Evolutionary conservation across 2,888 invertebrate species (phyloP), one percentile per base, ranked within the genome.

Genomic region (Drosophila acutilabella): DNA sequence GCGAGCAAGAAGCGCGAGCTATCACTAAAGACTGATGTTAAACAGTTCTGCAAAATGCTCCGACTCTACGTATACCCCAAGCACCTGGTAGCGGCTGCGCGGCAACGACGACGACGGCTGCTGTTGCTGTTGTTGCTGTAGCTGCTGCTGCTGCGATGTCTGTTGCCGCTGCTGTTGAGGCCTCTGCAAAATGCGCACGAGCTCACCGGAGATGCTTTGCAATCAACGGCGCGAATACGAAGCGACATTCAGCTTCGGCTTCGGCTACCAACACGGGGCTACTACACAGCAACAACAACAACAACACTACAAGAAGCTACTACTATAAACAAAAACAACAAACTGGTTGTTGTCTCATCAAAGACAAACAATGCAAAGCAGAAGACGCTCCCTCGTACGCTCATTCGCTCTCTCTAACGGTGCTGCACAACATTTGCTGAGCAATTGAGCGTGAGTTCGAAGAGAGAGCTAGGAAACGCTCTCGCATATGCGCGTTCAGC

Each of bases 21-120:
- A 90, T 90, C 90, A 91, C 90, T 90, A 91, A 91, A 91, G 91
- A 90, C 91, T 90, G 91, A 90, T 90, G 90, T 90, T 90, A 90
- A 90, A 81, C 88, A 80, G 89, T 89, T 91, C 90, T 91, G 91
- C 90, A 91, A 91, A 91, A 86, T 84, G 86, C 87, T 88, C 81
- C 76, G 68, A 62, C 61, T 68, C n/a, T 26, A 72, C 74, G 72
- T 50, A 65, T 64, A 64, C 57, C 41, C 70, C 74, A 60, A 76
- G 50, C 67, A 74, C 64, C 62, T 65, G 61, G 75, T 71, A 64
- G 64, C 71, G 58, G 64, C 66, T 40, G 40, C 44, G 53, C 68
- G 16, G 44, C 42, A 13, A 13, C 68, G 40, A 41, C 54, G 20
- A 13, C 68, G 40, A 26, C 54, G 20, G 23, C 65, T 44, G 53